Evolutionary conservation across 1,140 invertebrate genomes (phyloP), one percentile per base, ranked within the genome.

Genomic region (Argopecten irradians): DNA sequence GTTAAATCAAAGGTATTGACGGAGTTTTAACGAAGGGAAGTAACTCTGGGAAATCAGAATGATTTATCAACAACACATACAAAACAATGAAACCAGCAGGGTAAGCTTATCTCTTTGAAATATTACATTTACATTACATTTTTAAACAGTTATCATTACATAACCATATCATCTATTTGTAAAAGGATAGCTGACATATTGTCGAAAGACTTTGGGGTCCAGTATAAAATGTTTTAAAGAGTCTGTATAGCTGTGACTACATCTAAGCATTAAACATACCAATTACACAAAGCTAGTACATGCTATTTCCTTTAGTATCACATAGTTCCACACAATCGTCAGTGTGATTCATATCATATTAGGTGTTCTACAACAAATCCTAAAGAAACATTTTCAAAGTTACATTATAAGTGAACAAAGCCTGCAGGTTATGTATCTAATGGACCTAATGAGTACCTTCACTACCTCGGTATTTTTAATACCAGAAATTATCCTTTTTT

Each of bases 1-100:
- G n/a, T n/a, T n/a, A n/a, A n/a, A n/a, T n/a, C n/a, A n/a, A n/a
- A n/a, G n/a, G n/a, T n/a, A n/a, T n/a, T n/a, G n/a, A n/a, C n/a
- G n/a, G n/a, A n/a, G n/a, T n/a, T n/a, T n/a, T n/a, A n/a, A n/a
- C n/a, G n/a, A n/a, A n/a, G n/a, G n/a, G n/a, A n/a, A n/a, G n/a
- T n/a, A n/a, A n/a, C n/a, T n/a, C n/a, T n/a, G n/a, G n/a, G n/a
- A n/a, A n/a, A n/a, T n/a, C n/a, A n/a, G n/a, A 71, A 22, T 71
- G n/a, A 16, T 28, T 5, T 71, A 8, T 16, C 28, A 2, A 71
- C 55, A 71, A 71, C 55, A n/a, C 55, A 71, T 11, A 28, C 55
- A 71, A 71, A 71, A 71, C 55, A 71, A 71, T 71, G 55, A 71
- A 71, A 71, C 55, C 55, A 71, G 55, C 55, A 71, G 55, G 55